A percentile compares a stretch with the other conserved stretches of the same genome.
These are phyloP conservation scores for Oedothorax gibbosus DNA, from an alignment of 1,140 invertebrate species.

Conservation along the genomic window DNA sequence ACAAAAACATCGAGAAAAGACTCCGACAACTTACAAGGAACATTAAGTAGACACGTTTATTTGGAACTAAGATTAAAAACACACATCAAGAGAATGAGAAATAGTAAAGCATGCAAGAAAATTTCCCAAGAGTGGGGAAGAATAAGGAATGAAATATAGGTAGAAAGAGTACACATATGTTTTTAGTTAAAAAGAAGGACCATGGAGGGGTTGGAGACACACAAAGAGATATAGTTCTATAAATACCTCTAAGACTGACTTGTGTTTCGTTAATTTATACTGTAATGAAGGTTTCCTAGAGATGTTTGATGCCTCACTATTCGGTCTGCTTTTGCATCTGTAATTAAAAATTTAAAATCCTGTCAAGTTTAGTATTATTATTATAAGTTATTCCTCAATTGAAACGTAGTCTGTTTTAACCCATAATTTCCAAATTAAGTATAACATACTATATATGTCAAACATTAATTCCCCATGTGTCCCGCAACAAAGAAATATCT, in stretches of 20 bases:
- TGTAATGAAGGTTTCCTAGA: slow-evolving; percentile 22
- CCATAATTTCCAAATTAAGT: too few relatives aligned
- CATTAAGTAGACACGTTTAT: too few relatives aligned
- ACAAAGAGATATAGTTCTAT: slow-evolving; percentile 1
- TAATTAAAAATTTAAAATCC: slow-evolving; percentile 19
- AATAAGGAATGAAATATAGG: neutral
- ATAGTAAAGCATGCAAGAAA: neutral
- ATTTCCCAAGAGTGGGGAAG: too few relatives aligned
- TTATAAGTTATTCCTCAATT: too few relatives aligned
- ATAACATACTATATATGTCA: too few relatives aligned
- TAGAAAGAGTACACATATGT: neutral
- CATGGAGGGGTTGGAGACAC: neutral
- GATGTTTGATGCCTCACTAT: slow-evolving; percentile 6
- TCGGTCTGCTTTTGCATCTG: slow-evolving; percentile 37
- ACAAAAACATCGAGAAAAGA: too few relatives aligned
- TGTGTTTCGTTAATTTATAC: slow-evolving; percentile 27
- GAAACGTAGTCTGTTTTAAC: too few relatives aligned
- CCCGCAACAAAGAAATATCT: too few relatives aligned
- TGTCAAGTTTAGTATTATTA: too few relatives aligned
- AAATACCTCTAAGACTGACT: slow-evolving; percentile 34
- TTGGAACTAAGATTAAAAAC: too few relatives aligned
- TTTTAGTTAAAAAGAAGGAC: slow-evolving; percentile 26
- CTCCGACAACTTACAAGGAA: too few relatives aligned
- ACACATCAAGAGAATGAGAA: neutral
- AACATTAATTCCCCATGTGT: too few relatives aligned